A percentile compares a stretch with the other conserved stretches of the same genome.
Evolutionary conservation across 2,888 invertebrate genomes (phyloP).

Genomic region (Ophion obscuratus): DNA sequence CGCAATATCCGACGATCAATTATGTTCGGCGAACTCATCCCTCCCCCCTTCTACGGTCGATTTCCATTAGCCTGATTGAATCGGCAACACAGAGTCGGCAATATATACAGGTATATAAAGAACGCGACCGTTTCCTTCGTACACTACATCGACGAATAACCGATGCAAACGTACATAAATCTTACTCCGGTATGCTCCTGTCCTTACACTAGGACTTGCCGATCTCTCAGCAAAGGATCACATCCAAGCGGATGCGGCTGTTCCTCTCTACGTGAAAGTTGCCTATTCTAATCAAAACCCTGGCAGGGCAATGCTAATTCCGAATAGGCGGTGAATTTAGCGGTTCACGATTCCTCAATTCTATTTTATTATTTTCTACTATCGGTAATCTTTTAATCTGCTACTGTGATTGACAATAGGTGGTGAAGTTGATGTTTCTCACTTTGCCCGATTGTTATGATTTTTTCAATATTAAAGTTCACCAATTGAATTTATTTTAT

Average conservation of each 20-base stretch:
- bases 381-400: too few relatives aligned
- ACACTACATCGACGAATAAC: conserved; percentile 55
- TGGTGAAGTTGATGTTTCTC: too few relatives aligned
- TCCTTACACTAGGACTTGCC: conserved; percentile 44
- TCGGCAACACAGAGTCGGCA: conserved; percentile 45
- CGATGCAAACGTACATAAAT: conserved; percentile 62
- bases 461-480: too few relatives aligned
- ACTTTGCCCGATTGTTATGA: too few relatives aligned
- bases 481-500: too few relatives aligned
- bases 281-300: conserved; percentile 33
- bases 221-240: conserved; percentile 51
- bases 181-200: conserved; percentile 54
- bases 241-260: conserved; percentile 48
- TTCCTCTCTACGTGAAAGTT: conserved; percentile 15
- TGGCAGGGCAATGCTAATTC: not conserved
- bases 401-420: too few relatives aligned
- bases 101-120: conserved; percentile 10
- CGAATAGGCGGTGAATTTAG: too few relatives aligned
- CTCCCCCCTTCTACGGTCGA: conserved; percentile 61
- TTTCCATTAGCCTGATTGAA: conserved; percentile 72
- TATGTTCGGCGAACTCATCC: conserved; percentile 58
- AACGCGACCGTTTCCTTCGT: conserved; percentile 33
- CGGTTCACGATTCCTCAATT: too few relatives aligned
- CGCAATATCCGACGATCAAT: conserved; percentile 67
- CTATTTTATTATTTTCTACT: too few relatives aligned